phyloP scores from a whole-genome alignment of 2,797 vertebrate species.

The Thamnophis elegans region DNA sequence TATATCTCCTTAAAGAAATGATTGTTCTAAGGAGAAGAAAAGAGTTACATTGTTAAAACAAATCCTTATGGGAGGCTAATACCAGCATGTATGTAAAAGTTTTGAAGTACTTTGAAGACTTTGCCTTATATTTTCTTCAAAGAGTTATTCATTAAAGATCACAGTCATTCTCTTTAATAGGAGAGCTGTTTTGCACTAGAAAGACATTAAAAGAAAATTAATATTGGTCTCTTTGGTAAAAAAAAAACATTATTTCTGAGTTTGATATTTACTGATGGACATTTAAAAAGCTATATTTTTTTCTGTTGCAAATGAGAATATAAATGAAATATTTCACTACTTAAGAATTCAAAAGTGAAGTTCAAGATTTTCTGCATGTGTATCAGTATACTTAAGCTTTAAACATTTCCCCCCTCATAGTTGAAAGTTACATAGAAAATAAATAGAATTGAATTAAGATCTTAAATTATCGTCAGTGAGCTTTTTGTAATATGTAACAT shows the following conservation, averaged over 20 bases:
- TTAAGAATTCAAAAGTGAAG: constrained; percentile 30
- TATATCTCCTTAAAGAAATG: not conserved
- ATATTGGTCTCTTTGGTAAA: constrained; percentile 41
- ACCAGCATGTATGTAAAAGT: constrained; percentile 55
- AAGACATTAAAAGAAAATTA: constrained; percentile 50
- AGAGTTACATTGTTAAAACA: not conserved
- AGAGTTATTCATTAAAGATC: constrained; percentile 58
- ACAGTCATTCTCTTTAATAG: constrained; percentile 44
- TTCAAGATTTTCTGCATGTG: constrained; percentile 42
- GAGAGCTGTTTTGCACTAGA: constrained; percentile 48
- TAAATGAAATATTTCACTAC: constrained; percentile 15
- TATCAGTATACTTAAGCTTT: constrained; percentile 36
- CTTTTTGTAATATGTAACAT: constrained; percentile 48
- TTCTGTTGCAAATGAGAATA: constrained; percentile 35
- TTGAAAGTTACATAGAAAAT: constrained; percentile 42
- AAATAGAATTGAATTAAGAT: not conserved
- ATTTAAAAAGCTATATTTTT: constrained; percentile 42
- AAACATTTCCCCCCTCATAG: constrained; percentile 31
- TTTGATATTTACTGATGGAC: constrained; percentile 29
- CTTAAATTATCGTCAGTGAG: constrained; percentile 41
- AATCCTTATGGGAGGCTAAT: not conserved
- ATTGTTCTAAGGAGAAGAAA: constrained; percentile 11
- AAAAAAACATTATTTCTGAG: constrained; percentile 31
- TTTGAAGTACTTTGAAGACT: constrained; percentile 50
- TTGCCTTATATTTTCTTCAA: constrained; percentile 64